phyloP scores from a whole-genome alignment of 1,140 invertebrate species.

The Drosophila ironensis region DNA sequence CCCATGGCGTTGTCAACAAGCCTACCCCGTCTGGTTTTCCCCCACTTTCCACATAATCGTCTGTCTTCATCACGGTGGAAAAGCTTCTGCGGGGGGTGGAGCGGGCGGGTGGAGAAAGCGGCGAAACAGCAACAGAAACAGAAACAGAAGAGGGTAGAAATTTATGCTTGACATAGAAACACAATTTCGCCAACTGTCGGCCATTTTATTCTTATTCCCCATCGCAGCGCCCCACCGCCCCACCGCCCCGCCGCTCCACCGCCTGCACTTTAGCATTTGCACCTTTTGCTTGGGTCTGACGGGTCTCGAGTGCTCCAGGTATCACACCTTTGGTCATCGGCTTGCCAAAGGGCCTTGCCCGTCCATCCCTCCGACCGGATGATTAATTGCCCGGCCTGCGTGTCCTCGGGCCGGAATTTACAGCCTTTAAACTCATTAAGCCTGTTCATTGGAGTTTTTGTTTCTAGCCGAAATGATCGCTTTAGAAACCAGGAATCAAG shows the following conservation, averaged over 20 bases:
- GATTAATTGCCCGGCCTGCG: constrained; percentile 29
- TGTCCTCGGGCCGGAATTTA: constrained; percentile 5
- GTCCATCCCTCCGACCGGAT: neutral
- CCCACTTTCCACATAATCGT: constrained; percentile 47
- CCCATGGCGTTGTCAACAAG: constrained; percentile 47
- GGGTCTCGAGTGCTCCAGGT: constrained; percentile 1
- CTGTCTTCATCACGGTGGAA: constrained; percentile 54
- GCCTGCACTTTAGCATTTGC: constrained; percentile 9
- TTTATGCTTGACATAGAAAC: constrained; percentile 80
- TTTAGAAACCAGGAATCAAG: neutral
- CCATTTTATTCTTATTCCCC: constrained; percentile 67
- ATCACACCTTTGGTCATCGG: constrained; percentile 16
- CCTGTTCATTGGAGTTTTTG: neutral
- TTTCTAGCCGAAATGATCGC: neutral
- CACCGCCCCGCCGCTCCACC: neutral
- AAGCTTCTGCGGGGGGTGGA: neutral
- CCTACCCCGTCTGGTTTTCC: neutral
- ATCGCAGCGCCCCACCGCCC: too few species aligned
- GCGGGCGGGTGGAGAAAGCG: constrained; percentile 2
- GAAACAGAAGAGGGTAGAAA: constrained; percentile 42
- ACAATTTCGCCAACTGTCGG: constrained; percentile 68
- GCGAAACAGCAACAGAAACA: constrained; percentile 1
- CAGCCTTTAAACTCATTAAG: neutral
- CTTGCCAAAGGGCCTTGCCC: neutral
- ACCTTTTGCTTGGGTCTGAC: too few species aligned